Evolutionary conservation across 2,113 vertebrate species (phyloP), one percentile per base, ranked within the genome.

Genomic region (Chamaetylas fuelleborni): DNA sequence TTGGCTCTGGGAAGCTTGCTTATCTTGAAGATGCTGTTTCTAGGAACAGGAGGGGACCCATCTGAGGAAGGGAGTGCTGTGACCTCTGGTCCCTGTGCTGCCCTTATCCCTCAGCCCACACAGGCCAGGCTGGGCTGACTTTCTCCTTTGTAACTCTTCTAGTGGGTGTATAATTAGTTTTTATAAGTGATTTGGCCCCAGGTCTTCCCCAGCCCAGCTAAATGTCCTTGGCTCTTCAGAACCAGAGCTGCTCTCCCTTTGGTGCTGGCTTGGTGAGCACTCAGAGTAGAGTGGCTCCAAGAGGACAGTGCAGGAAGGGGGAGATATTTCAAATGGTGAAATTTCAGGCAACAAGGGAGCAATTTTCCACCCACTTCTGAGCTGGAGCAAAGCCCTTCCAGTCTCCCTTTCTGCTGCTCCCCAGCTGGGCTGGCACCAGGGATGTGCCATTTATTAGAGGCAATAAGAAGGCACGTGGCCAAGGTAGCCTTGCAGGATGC

Each of bases 281-380:
- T 95, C 83, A 61, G 86, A 62, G 64, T 16, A 74, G 95, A 93
- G 89, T 86, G 86, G 91, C 73, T 96, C 91, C 88, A 92, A 93
- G 77, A 76, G 86, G 56, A 56, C 7, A 40, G 81, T 0, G 3
- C 88, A 28, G 83, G 25, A 67, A 51, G 86, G 64, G 80, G 73
- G 80, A 91, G 91, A 60, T 3, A 19, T 74, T 97, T 88, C 91
- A 78, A 95, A 93, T 48, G 73, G 81, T 71, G 86, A 86, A 56
- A 92, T 95, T 96, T 87, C 77, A 92, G 57, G 89, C 94, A 91
- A 95, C 95, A 92, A 95, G 95, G 84, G 86, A 81, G 26, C 88
- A 81, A 86, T 96, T 96, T 96, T 96, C 95, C 88, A 90, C 96
- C 92, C 95, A 93, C 94, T 96, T 95, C 67, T 92, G 76, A 96